Conservation (phyloP, 1,140 invertebrate genomes). For the Diachasmimorpha longicaudata region DNA sequence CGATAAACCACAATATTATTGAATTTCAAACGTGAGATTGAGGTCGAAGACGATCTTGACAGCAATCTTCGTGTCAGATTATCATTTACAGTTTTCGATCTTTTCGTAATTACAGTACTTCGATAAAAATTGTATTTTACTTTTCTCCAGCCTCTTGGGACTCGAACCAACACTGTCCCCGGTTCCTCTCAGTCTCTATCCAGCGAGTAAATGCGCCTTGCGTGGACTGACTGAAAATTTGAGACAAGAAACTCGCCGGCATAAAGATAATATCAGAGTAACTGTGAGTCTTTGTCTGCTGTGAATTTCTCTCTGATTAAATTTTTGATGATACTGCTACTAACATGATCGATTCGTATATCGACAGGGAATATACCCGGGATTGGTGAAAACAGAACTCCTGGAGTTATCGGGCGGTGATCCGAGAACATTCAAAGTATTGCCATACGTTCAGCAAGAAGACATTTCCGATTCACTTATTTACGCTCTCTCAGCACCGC, state of each 20-base stretch:
- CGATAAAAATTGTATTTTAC: neutral
- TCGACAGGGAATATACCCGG: slow-evolving; percentile 68
- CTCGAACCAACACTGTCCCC: neutral
- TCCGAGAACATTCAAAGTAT: slow-evolving; percentile 8
- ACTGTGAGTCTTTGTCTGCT: slow-evolving; percentile 39
- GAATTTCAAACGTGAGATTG: neutral
- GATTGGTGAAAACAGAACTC: slow-evolving; percentile 65
- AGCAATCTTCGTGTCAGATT: too few species aligned
- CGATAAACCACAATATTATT: too few species aligned
- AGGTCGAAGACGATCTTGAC: too few species aligned
- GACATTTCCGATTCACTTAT: slow-evolving; percentile 65
- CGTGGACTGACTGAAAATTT: slow-evolving; percentile 61
- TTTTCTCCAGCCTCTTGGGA: slow-evolving; percentile 6
- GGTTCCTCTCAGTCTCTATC: slow-evolving; percentile 44
- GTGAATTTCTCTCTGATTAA: neutral
- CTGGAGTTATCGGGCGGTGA: slow-evolving; percentile 39
- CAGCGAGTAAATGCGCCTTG: slow-evolving; percentile 63
- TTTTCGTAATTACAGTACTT: too few species aligned
- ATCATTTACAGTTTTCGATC: too few species aligned
- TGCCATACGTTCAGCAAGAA: slow-evolving; percentile 47
- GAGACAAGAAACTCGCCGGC: slow-evolving; percentile 54
- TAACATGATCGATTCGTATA: slow-evolving; percentile 6
- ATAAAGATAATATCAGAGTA: slow-evolving; percentile 44
- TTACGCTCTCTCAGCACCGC: slow-evolving; percentile 61
- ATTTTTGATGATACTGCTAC: neutral